Conservation (phyloP, 1,140 invertebrate genomes). For the Lamellibrachia luymesi region DNA sequence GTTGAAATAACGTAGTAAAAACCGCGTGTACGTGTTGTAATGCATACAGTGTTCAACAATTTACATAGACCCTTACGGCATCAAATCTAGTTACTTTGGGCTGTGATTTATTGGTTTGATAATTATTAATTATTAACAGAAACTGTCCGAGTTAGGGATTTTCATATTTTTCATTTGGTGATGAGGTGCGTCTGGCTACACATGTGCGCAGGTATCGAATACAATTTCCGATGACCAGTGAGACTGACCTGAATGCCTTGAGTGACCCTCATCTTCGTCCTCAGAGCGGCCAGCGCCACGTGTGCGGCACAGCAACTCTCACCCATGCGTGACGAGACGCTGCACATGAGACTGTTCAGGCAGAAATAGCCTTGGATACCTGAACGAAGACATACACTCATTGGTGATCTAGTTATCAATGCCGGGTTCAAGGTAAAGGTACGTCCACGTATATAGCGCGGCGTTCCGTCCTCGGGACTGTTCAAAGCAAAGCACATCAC, state of each 20-base stretch:
- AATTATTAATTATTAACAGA: too few relatives aligned
- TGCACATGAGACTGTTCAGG: background rate
- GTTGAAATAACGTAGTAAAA: background rate
- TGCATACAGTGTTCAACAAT: background rate
- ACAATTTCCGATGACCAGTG: background rate
- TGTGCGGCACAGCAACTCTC: background rate
- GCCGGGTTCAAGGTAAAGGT: too few relatives aligned
- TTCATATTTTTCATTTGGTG: too few relatives aligned
- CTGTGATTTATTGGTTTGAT: too few relatives aligned
- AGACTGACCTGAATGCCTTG: background rate
- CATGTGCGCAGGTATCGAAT: too few relatives aligned
- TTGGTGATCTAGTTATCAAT: background rate
- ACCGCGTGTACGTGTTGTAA: too few relatives aligned
- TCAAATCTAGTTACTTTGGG: too few relatives aligned
- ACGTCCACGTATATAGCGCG: too few relatives aligned
- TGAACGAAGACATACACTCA: background rate
- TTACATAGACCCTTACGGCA: background rate
- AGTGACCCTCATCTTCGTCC: background rate
- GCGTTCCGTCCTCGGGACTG: too few relatives aligned
- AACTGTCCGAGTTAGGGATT: too few relatives aligned
- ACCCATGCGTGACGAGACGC: background rate
- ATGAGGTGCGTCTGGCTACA: too few relatives aligned
- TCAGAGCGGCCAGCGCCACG: background rate
- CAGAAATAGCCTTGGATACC: background rate
- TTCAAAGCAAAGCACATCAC: too few relatives aligned